Evolutionary conservation across 1,140 invertebrate genomes (phyloP).

Genomic region (Caenorhabditis briggsae): DNA sequence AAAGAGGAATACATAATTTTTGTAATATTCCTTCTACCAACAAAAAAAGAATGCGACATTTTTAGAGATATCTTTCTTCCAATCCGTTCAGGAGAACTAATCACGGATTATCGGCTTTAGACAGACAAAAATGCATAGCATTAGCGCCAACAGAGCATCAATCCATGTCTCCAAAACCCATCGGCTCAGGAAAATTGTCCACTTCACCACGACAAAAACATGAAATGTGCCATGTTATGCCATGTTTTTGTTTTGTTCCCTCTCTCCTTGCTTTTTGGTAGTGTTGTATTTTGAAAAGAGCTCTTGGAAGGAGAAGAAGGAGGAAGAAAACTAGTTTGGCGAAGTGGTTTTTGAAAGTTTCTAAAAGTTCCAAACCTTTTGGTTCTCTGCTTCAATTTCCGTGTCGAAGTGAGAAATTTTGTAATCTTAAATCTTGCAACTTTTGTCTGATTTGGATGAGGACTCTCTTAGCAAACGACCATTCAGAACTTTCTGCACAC

Average conservation of each 20-base stretch:
- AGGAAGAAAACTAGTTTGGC: background rate
- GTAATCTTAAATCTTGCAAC: too few species aligned
- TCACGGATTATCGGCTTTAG: slow-evolving; percentile 4
- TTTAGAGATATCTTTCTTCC: background rate
- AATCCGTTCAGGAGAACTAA: background rate
- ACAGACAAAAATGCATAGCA: background rate
- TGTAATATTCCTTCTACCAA: too few species aligned
- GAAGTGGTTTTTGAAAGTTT: too few species aligned
- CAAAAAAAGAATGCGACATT: too few species aligned
- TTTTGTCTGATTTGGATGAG: background rate
- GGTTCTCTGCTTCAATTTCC: too few species aligned
- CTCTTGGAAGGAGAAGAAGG: background rate
- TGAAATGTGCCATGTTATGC: background rate
- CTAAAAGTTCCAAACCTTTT: too few species aligned
- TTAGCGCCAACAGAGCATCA: slow-evolving; percentile 29
- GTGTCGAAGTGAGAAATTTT: too few species aligned
- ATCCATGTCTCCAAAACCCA: slow-evolving; percentile 37
- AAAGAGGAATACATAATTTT: too few species aligned
- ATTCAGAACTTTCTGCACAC: background rate
- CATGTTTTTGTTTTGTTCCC: background rate
- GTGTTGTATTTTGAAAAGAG: background rate
- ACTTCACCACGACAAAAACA: slow-evolving; percentile 10
- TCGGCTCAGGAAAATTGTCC: slow-evolving; percentile 7
- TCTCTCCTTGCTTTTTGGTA: background rate
- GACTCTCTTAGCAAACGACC: background rate